Evolutionary conservation across 2,888 invertebrate genomes (phyloP), one percentile per base, ranked within the genome.

Genomic region (Onchidella celtica): DNA sequence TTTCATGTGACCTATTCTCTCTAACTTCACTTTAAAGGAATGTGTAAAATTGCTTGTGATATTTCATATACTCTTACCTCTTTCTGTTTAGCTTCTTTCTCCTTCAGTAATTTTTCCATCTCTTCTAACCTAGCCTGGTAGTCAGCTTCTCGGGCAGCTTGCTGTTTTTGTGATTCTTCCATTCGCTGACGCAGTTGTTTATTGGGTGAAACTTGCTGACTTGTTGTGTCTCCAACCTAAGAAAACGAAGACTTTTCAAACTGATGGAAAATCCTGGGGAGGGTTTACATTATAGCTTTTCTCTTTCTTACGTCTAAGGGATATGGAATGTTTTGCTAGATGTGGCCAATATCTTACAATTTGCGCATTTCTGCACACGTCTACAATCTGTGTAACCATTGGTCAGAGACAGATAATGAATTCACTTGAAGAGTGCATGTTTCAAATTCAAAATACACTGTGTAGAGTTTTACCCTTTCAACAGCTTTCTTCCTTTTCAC

Each of bases 71-170:
- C 61, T 47, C 84, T 82, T 34, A 85, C 85, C 77, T 90, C 87
- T 21, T 82, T 82, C 38, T 87, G 87, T 66, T 87, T 81, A 55
- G 85, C 85, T 63, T 85, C 81, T 74, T 90, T 89, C 69, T 90
- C 89, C 74, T 87, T 86, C 55, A 88, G 84, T 29, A 88, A 75
- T 38, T 86, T 85, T 72, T 86, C 83, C 55, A 86, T 79, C 24
- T 81, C 81, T 81, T 65, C 82, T 27, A 90, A 72, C 69, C 87
- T 86, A 27, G 76, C 82, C 70, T 89, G 87, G 79, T 86, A 85
- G 78, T 88, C 88, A 36, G 86, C 84, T 78, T 89, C 66, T 82
- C 86, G 87, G 21, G 72, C 69, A 17, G 78, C 80, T 24, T 87
- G 86, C 63, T 86, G 81, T 27, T 78, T 66, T 24, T 88, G 84